phyloP scores from a whole-genome alignment of 2,888 invertebrate species.

The Beris chalybata region DNA sequence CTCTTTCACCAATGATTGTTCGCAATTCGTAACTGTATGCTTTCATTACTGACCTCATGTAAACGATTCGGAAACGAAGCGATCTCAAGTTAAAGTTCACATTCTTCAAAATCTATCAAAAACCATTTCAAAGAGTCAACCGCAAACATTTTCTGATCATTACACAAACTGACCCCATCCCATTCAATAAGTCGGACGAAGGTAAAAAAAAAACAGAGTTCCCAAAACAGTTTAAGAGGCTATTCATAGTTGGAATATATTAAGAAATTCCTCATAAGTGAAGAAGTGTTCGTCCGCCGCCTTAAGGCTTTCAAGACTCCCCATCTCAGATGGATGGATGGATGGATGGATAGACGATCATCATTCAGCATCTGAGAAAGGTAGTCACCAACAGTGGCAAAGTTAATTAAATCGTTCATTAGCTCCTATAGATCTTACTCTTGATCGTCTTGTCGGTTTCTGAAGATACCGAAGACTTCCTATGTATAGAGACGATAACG shows the following conservation, averaged over 20 bases:
- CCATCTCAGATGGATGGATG: slow-evolving; percentile 9
- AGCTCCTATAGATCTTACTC: slow-evolving; percentile 35
- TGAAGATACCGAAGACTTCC: slow-evolving; percentile 7
- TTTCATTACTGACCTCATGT: slow-evolving; percentile 4
- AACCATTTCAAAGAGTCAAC: slow-evolving; percentile 15
- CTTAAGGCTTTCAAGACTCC: slow-evolving; percentile 12
- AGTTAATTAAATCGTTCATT: slow-evolving; percentile 41
- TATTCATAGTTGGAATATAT: slow-evolving; percentile 28
- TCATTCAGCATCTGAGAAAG: slow-evolving; percentile 7
- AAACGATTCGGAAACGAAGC: slow-evolving; percentile 13
- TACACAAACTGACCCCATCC: slow-evolving; percentile 26
- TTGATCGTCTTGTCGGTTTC: slow-evolving; percentile 26
- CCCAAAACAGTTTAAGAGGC: slow-evolving; percentile 34
- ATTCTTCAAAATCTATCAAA: slow-evolving; percentile 30
- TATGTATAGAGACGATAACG: slow-evolving; percentile 23
- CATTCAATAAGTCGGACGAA: neutral
- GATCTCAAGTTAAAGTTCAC: slow-evolving; percentile 23
- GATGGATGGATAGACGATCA: slow-evolving; percentile 3
- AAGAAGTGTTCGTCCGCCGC: neutral
- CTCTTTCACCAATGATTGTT: too few species aligned
- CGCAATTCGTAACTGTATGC: too few species aligned
- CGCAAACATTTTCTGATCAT: slow-evolving; percentile 30
- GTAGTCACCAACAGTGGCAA: slow-evolving; percentile 38
- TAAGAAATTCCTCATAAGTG: slow-evolving; percentile 22
- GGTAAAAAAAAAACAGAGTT: slow-evolving; percentile 15